A percentile compares a stretch with the other conserved stretches of the same genome.
Evolutionary conservation across 2,113 vertebrate genomes (phyloP).

Genomic region (Crotalus horridus): DNA sequence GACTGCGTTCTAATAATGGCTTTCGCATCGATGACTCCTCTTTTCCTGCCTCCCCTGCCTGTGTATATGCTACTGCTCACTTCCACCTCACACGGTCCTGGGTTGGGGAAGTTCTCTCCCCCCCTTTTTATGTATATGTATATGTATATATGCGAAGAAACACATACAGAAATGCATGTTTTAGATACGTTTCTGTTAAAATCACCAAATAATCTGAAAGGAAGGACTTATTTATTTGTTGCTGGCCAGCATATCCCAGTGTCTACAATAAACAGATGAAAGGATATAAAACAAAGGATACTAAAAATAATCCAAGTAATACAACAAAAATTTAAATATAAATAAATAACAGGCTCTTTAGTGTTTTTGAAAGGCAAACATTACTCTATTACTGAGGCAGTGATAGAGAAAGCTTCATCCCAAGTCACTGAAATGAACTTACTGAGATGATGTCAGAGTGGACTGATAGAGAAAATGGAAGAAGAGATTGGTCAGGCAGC

Average conservation of each 20-base stretch:
- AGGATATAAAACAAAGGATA: neutral
- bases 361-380: neutral
- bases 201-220: neutral
- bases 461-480: neutral
- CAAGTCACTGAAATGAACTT: neutral
- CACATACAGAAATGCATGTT: neutral
- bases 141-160: neutral
- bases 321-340: neutral
- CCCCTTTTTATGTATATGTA: too few relatives aligned
- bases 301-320: neutral
- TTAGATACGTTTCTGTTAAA: neutral
- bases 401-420: neutral
- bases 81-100: too few relatives aligned
- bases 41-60: too few relatives aligned
- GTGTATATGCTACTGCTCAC: too few relatives aligned
- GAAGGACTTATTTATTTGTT: neutral
- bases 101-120: too few relatives aligned
- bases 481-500: neutral
- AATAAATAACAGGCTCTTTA: neutral
- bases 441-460: neutral
- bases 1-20: too few relatives aligned
- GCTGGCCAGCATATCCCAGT: neutral
- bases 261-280: neutral
- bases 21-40: too few relatives aligned
- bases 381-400: neutral